Evolutionary conservation across 2,797 vertebrate species (phyloP).

Genomic region (Rhinella marina): DNA sequence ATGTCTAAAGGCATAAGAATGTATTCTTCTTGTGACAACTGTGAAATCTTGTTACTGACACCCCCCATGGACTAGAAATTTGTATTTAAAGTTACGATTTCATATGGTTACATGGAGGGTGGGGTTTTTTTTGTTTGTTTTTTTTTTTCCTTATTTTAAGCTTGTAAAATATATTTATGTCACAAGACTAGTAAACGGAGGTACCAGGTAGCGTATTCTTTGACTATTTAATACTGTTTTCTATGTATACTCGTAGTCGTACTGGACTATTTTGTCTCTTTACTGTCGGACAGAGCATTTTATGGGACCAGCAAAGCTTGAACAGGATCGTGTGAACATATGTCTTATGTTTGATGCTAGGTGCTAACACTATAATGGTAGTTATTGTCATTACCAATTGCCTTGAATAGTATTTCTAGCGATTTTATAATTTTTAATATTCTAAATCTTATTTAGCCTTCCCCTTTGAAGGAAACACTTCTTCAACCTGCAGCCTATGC

Average conservation of each 20-base stretch:
- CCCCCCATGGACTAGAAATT: not conserved
- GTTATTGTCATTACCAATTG: not conserved
- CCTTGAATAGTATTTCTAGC: conserved; percentile 32
- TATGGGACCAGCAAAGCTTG: conserved; percentile 1
- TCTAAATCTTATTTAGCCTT: not conserved
- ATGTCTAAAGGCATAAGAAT: conserved; percentile 63
- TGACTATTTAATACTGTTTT: conserved; percentile 10
- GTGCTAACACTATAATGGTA: conserved; percentile 40
- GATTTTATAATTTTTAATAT: not conserved
- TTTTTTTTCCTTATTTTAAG: not conserved
- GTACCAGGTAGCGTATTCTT: not conserved
- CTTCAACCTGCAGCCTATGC: not conserved
- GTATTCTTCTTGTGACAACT: conserved; percentile 72
- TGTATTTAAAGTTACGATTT: not conserved
- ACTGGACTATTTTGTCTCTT: not conserved
- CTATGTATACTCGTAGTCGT: not conserved
- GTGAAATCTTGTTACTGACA: conserved; percentile 68
- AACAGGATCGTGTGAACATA: conserved; percentile 11
- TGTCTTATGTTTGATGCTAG: not conserved
- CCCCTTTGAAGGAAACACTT: conserved; percentile 18
- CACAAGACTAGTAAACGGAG: not conserved
- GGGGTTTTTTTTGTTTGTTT: not conserved
- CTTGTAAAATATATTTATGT: not conserved
- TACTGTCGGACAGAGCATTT: not conserved
- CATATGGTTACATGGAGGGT: not conserved